Evolutionary conservation across 2,113 vertebrate genomes (phyloP), one percentile per base, ranked within the genome.

Genomic region (Syngnathus floridae): DNA sequence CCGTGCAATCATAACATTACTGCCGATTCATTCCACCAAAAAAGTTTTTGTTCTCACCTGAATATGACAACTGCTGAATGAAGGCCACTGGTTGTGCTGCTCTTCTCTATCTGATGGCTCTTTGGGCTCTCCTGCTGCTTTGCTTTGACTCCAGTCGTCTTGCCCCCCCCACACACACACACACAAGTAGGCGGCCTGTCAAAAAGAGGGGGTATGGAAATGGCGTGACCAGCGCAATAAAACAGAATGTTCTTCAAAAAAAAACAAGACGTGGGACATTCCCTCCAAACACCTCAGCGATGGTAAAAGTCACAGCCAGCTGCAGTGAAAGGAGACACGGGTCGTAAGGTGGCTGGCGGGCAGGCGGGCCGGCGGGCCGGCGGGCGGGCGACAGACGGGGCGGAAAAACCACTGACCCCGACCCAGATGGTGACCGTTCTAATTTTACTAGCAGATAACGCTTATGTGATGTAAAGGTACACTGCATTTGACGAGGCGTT

Each of bases 61-160:
- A 45, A 56, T 56, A 16, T 14, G 6, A 7, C 13, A 26, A 56
- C 17, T 4, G 26, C 13, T 35, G 54, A 56, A 21, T 52, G 19
- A 49, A n/a, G 3, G 62, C 5, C 26, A 31, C 26, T 3, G 26
- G 26, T 31, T 31, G 26, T 31, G 40, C 22, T 52, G 85, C 84
- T 60, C 82, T 92, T 75, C 86, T 82, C 71, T 40, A 86, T 82
- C 22, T 90, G 89, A 26, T 83, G 89, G 77, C 90, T 91, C 89
- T 77, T 87, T 91, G 76, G 8, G 22, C 8, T 86, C 86, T 77
- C 89, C 88, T 76, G 87, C 84, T 65, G 40, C 19, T 76, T 49
- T 64, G 41, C 65, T 69, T 7, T 51, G 40, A 31, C 35, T 62
- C 48, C 88, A 84, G 74, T 80, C 78, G 49, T 83, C 78, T 49